Percentiles rank a stretch among this genome's conserved stretches.
Evolutionary conservation across 2,797 vertebrate species (phyloP).

Genomic region (Microctenopoma steveboyesi): DNA sequence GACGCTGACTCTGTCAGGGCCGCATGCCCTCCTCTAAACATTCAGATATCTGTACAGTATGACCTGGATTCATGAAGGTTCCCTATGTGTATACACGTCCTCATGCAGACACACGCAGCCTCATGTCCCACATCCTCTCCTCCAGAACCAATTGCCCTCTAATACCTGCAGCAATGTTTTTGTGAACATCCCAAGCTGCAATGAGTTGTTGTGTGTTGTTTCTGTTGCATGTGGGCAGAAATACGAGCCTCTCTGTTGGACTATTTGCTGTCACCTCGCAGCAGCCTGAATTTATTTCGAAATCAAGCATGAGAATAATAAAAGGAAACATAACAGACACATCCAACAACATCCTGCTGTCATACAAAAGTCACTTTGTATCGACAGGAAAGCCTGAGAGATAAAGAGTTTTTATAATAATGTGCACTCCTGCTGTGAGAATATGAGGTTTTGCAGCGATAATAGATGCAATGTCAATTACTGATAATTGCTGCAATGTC

Average conservation of each 20-base stretch:
- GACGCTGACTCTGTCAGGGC: constrained; percentile 31
- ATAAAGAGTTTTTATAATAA: constrained; percentile 43
- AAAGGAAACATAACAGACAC: constrained; percentile 14
- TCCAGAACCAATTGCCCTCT: constrained; percentile 17
- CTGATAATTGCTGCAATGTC: constrained; percentile 38
- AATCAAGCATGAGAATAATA: constrained; percentile 45
- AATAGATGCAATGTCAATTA: constrained; percentile 51
- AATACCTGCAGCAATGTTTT: constrained; percentile 54
- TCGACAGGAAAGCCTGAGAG: constrained; percentile 35
- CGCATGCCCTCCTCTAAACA: constrained; percentile 20
- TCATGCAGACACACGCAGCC: neutral
- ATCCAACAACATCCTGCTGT: constrained; percentile 37
- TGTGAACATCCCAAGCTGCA: constrained; percentile 40
- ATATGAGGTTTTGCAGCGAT: constrained; percentile 51
- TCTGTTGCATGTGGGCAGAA: constrained; percentile 55
- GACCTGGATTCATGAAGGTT: neutral
- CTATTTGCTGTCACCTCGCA: constrained; percentile 51
- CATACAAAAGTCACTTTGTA: constrained; percentile 7
- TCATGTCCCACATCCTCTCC: constrained; percentile 14
- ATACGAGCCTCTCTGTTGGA: constrained; percentile 44
- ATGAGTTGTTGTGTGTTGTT: constrained; percentile 65
- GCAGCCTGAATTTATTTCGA: constrained; percentile 43
- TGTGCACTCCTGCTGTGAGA: constrained; percentile 20
- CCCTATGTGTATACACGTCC: neutral
- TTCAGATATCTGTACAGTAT: neutral